phyloP scores from a whole-genome alignment of 2,888 invertebrate species.

The Helicoverpa assulta region DNA sequence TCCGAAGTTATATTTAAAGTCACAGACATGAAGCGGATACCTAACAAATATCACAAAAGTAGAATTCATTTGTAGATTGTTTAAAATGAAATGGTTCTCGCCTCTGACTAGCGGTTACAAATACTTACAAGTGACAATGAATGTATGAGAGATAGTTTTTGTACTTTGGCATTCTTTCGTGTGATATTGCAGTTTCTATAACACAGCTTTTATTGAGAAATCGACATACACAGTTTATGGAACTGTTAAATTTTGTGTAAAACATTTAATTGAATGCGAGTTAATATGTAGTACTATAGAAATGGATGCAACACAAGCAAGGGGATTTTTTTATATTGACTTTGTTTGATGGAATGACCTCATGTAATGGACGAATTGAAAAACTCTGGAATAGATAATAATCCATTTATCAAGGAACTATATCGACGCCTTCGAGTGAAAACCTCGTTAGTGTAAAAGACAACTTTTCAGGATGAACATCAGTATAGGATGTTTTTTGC shows the following conservation, averaged over 20 bases:
- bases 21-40: too few relatives aligned
- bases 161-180: slow-evolving; percentile 15
- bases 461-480: too few relatives aligned
- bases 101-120: not conserved
- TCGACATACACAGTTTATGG: slow-evolving; percentile 19
- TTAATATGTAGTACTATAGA: not conserved
- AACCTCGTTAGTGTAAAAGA: too few relatives aligned
- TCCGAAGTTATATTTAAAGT: too few relatives aligned
- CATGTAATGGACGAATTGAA: too few relatives aligned
- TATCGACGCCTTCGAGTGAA: too few relatives aligned
- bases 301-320: not conserved
- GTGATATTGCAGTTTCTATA: slow-evolving; percentile 24
- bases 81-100: not conserved
- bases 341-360: too few relatives aligned
- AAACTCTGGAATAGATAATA: too few relatives aligned
- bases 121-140: not conserved
- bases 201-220: slow-evolving; percentile 33
- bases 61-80: not conserved
- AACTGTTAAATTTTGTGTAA: slow-evolving; percentile 19
- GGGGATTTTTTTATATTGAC: too few relatives aligned
- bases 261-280: slow-evolving; percentile 10
- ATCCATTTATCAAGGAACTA: too few relatives aligned
- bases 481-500: too few relatives aligned
- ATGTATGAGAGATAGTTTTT: slow-evolving; percentile 28
- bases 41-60: too few relatives aligned